Conservation (phyloP, 1,140 invertebrate species). For the Micrasema minimum region DNA sequence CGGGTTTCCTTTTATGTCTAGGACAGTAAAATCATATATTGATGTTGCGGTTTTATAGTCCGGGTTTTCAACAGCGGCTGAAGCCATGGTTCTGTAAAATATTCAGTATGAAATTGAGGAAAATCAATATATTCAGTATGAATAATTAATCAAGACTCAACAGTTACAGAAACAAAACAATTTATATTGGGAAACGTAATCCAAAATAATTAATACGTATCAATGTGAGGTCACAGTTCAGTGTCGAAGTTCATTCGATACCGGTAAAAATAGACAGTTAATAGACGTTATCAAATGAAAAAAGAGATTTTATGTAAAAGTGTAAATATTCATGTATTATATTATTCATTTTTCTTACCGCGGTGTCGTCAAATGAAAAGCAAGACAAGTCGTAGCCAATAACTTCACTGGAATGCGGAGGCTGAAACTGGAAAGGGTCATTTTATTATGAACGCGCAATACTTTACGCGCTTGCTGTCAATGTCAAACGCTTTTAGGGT, state of each 20-base stretch:
- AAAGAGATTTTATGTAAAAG: neutral
- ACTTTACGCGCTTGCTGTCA: conserved; percentile 24
- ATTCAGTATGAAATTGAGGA: neutral
- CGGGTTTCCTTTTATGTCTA: conserved; percentile 80
- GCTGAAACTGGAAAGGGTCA: conserved; percentile 9
- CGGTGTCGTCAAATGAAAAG: conserved; percentile 32
- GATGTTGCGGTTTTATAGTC: conserved; percentile 70
- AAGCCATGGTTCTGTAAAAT: conserved; percentile 45
- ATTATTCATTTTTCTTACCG: conserved; percentile 35
- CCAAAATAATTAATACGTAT: too few species aligned
- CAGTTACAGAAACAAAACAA: too few species aligned
- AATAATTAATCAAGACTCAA: too few species aligned
- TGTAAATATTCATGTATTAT: neutral
- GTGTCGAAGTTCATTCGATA: conserved; percentile 22
- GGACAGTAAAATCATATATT: conserved; percentile 82
- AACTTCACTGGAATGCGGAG: conserved; percentile 36
- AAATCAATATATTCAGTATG: too few species aligned
- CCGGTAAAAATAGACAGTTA: conserved; percentile 4
- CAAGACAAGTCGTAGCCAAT: conserved; percentile 36
- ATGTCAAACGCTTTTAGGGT: conserved; percentile 2
- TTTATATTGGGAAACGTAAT: too few species aligned
- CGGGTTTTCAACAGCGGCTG: conserved; percentile 41
- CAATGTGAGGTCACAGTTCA: too few species aligned
- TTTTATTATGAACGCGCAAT: conserved; percentile 21
- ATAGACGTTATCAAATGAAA: neutral